Evolutionary conservation across 1,140 invertebrate genomes (phyloP).

Genomic region (Zaprionus africanus): DNA sequence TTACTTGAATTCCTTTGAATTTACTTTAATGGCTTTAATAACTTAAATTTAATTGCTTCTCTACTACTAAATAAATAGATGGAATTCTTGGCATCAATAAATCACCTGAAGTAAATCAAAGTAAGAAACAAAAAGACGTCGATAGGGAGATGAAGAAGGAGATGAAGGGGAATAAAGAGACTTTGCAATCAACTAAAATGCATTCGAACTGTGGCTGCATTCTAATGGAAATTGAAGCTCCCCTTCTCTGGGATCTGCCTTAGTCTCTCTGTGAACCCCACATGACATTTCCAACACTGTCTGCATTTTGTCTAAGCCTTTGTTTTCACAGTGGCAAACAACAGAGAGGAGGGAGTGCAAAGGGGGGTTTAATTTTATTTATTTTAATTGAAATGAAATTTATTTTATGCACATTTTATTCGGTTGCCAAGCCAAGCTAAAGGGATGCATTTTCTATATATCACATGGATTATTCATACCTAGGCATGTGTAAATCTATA

Average conservation of each 20-base stretch:
- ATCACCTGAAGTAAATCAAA: conserved; percentile 26
- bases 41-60: not conserved
- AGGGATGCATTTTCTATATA: conserved; percentile 52
- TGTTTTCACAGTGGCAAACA: conserved; percentile 47
- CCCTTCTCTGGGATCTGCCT: not conserved
- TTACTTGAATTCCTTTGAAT: too few species aligned
- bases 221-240: conserved; percentile 49
- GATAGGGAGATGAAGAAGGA: not conserved
- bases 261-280: not conserved
- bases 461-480: conserved; percentile 45
- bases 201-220: conserved; percentile 51
- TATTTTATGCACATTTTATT: conserved; percentile 75
- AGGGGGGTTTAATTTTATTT: conserved; percentile 61
- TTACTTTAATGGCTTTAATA: too few species aligned
- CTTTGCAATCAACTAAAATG: conserved; percentile 77
- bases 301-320: conserved; percentile 69
- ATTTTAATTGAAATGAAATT: conserved; percentile 83
- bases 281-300: conserved; percentile 40
- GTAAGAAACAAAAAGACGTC: not conserved
- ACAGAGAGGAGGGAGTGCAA: not conserved
- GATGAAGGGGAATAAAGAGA: not conserved
- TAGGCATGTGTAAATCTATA: conserved; percentile 3
- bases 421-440: conserved; percentile 13
- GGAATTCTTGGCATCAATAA: conserved; percentile 40
- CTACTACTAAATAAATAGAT: not conserved